Conservation (phyloP, 1,140 invertebrate species). For the Bombus turneri region DNA sequence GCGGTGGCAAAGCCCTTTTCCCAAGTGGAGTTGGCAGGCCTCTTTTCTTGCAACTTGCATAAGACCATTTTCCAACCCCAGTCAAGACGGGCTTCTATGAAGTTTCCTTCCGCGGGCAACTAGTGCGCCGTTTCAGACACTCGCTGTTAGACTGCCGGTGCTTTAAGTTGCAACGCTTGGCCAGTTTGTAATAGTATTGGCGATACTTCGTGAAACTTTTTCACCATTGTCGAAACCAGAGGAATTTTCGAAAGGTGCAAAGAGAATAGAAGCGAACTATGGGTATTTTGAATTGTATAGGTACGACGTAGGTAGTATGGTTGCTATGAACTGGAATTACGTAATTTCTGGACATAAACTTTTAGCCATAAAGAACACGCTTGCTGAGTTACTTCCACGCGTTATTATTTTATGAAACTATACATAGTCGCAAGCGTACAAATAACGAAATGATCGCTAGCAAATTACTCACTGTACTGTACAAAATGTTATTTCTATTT, state of each 20-base stretch:
- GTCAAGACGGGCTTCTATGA: constrained; percentile 32
- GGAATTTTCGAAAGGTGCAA: background rate
- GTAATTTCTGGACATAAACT: background rate
- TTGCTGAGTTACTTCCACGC: too few relatives aligned
- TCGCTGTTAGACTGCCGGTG: constrained; percentile 5
- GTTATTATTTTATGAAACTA: too few relatives aligned
- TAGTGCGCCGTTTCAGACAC: constrained; percentile 51
- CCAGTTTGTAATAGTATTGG: background rate
- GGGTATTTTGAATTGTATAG: background rate
- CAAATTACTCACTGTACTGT: too few relatives aligned
- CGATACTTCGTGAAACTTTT: background rate
- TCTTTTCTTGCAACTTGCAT: constrained; percentile 60
- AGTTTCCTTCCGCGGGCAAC: constrained; percentile 52
- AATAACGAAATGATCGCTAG: too few relatives aligned
- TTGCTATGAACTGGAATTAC: background rate
- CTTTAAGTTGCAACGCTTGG: background rate
- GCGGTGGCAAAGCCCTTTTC: constrained; percentile 43
- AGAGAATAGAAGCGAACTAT: background rate
- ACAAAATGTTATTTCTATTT: too few relatives aligned
- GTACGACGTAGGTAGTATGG: background rate
- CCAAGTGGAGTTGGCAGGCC: constrained; percentile 47
- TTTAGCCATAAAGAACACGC: background rate
- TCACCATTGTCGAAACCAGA: background rate
- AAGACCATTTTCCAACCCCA: constrained; percentile 51
- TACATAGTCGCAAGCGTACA: too few relatives aligned